Conservation (phyloP, 2,888 invertebrate species). For the Himalopsyche japonica region DNA sequence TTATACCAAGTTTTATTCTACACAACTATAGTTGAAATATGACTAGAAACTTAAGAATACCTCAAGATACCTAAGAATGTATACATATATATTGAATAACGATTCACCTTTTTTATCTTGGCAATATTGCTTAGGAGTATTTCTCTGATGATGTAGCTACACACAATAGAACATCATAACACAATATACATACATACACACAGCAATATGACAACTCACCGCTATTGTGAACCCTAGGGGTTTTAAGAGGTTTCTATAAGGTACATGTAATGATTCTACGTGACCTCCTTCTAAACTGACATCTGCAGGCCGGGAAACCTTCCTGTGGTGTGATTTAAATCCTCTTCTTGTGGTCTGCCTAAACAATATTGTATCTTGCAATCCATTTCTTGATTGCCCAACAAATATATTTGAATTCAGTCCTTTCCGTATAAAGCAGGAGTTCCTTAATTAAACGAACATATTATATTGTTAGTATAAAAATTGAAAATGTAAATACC, state of each 20-base stretch:
- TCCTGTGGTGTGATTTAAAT: conserved; percentile 28
- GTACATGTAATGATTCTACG: conserved; percentile 53
- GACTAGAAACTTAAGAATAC: no score
- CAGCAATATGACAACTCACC: conserved; percentile 52
- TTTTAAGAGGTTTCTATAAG: conserved; percentile 58
- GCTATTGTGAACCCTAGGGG: conserved; percentile 68
- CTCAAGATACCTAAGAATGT: no score
- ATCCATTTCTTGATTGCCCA: conserved; percentile 1
- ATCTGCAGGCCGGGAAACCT: conserved; percentile 17
- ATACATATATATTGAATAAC: no score
- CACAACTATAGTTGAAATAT: no score
- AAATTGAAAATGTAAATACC: not conserved
- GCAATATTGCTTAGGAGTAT: no score
- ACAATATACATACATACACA: no score
- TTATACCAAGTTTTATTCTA: no score
- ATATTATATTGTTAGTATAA: not conserved
- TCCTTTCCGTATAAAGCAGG: conserved; percentile 11
- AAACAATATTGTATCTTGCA: conserved; percentile 6
- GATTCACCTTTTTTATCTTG: no score
- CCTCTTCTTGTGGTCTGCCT: conserved; percentile 22
- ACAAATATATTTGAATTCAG: conserved; percentile 7
- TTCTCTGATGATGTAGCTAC: not conserved
- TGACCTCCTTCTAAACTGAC: conserved; percentile 49
- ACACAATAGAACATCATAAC: no score
- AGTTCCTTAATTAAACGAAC: conserved; percentile 9